phyloP scores from a whole-genome alignment of 2,113 vertebrate genomes.

The Atractosteus spatula region DNA sequence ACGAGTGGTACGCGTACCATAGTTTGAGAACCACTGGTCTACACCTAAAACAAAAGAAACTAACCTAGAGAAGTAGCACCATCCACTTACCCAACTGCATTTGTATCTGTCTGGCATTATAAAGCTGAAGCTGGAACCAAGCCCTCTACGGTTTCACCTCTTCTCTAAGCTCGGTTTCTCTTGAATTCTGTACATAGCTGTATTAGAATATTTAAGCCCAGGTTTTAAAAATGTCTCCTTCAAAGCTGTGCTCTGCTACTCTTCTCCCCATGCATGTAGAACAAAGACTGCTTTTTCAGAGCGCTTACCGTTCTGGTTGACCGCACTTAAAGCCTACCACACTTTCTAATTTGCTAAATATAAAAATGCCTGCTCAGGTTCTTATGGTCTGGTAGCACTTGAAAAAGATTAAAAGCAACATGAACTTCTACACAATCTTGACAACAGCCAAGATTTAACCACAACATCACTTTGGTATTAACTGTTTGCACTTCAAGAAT shows the following conservation, averaged over 20 bases:
- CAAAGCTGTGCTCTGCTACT: neutral
- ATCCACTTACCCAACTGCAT: too few relatives aligned
- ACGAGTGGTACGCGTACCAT: too few relatives aligned
- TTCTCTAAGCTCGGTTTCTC: too few relatives aligned
- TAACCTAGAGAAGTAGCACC: too few relatives aligned
- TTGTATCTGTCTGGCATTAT: too few relatives aligned
- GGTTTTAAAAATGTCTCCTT: neutral
- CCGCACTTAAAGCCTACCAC: slow-evolving; percentile 5
- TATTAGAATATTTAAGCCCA: too few relatives aligned
- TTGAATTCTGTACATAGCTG: too few relatives aligned
- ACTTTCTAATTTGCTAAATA: neutral
- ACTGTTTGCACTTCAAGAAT: too few relatives aligned
- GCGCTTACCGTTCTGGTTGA: neutral
- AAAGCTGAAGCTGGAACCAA: too few relatives aligned
- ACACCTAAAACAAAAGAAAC: too few relatives aligned
- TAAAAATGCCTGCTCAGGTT: neutral
- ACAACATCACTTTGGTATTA: neutral
- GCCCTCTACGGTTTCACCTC: too few relatives aligned
- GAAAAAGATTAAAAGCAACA: slow-evolving; percentile 1
- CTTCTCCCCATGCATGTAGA: neutral
- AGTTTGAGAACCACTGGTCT: too few relatives aligned
- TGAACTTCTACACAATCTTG: neutral
- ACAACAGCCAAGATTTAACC: neutral
- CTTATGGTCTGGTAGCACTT: neutral
- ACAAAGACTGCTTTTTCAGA: slow-evolving; percentile 7